Base-by-base conservation (phyloP, 2,113 vertebrate genomes). In the Montifringilla adamsi region DNA sequence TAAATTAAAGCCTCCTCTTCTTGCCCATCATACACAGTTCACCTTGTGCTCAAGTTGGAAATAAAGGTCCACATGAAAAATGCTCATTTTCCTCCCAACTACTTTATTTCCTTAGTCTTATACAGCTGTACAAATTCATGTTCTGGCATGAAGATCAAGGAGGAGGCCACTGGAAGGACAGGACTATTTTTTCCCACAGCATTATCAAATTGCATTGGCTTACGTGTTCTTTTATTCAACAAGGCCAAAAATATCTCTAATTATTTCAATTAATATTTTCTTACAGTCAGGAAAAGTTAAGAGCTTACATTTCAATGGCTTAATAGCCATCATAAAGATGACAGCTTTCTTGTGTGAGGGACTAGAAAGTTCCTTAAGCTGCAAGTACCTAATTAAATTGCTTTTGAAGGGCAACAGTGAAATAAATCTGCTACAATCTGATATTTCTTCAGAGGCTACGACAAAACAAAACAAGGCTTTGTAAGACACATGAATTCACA, bases 151-250 rank as follows among this genome's bases (percentile, higher is more conserved):
- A 84, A 89, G 30, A 95, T 50, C 46, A 77, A 77, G 53, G 4
- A 77, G 16, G 26, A 27, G 27, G 84, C 22, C 43, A 37, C 35
- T 67, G 56, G 60, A 87, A 88, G 19, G 35, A 62, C 80, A 75
- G 27, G 43, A 49, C 83, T 84, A 78, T 75, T 95, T 93, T 75
- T 93, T 92, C 86, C 56, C 84, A 76, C 28, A n/a, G 47, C 56
- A 70, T 87, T 81, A 95, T 47, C 87, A 91, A 84, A 87, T 74
- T 88, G 47, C 88, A 74, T 8, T 59, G 27, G 55, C 52, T 89
- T 84, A 83, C 3, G 7, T 72, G 69, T 37, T 60, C 82, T 63
- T 63, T 55, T 39, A 93, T 56, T 69, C 60, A 83, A 27, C 13
- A 10, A 63, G 22, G 75, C 21, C 14, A 76, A 94, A 91, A 91